These are phyloP conservation scores for Seladonia tumulorum DNA, from an alignment of 2,888 invertebrate genomes.

Conservation along the genomic window DNA sequence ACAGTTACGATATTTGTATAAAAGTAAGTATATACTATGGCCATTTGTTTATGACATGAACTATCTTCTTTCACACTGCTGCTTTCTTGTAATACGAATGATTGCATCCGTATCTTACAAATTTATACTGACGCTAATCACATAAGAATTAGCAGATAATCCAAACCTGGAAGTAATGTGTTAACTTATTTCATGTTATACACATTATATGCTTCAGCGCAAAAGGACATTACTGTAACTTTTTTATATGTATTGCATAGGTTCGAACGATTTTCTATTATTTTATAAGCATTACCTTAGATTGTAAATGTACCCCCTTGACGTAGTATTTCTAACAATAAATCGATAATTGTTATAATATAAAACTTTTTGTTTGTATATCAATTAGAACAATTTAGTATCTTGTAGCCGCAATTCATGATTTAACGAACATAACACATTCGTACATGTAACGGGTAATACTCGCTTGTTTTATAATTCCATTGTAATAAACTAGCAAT, in stretches of 20 bases:
- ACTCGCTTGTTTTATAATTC: slow-evolving; percentile 45
- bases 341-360: slow-evolving; percentile 42
- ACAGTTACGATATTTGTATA: slow-evolving; percentile 47
- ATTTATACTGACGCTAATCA: slow-evolving; percentile 42
- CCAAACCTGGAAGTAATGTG: slow-evolving; percentile 22
- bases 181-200: slow-evolving; percentile 52
- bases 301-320: slow-evolving; percentile 47
- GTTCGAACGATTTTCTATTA: slow-evolving; percentile 48
- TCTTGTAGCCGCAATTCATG: slow-evolving; percentile 36
- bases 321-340: slow-evolving; percentile 43
- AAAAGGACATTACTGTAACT: slow-evolving; percentile 43
- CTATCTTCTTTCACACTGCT: slow-evolving; percentile 43
- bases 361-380: slow-evolving; percentile 47
- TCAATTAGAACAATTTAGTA: slow-evolving; percentile 26
- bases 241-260: slow-evolving; percentile 48
- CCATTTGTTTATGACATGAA: slow-evolving; percentile 42
- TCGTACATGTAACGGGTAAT: slow-evolving; percentile 41
- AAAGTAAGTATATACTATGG: slow-evolving; percentile 57
- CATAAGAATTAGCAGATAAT: slow-evolving; percentile 25
- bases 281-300: slow-evolving; percentile 53
- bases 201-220: slow-evolving; percentile 28
- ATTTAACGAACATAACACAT: slow-evolving; percentile 41
- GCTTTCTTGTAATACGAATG: slow-evolving; percentile 38
- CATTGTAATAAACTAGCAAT: slow-evolving; percentile 46
- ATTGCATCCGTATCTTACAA: slow-evolving; percentile 35